Percentiles rank a stretch among this genome's conserved stretches.
phyloP scores from a whole-genome alignment of 2,113 vertebrate species.

The Cyanoramphus novaezelandiae region DNA sequence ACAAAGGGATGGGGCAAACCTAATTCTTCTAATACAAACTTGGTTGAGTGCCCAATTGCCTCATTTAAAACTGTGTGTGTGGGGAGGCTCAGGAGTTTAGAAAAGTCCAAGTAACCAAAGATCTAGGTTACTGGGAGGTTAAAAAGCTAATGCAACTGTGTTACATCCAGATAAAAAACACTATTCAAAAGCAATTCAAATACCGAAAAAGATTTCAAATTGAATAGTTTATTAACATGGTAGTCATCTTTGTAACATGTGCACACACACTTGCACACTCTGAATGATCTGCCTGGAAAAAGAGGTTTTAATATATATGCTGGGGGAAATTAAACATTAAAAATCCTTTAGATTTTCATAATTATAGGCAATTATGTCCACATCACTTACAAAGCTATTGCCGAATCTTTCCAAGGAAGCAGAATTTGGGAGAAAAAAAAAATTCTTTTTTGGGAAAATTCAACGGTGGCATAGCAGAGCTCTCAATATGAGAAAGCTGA shows the following conservation, averaged over 20 bases:
- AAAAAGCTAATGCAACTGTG: slow-evolving; percentile 80
- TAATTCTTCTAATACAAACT: slow-evolving; percentile 67
- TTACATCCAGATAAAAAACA: slow-evolving; percentile 80
- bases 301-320: slow-evolving; percentile 76
- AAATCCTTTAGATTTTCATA: slow-evolving; percentile 82
- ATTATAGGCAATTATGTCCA: slow-evolving; percentile 90
- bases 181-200: slow-evolving; percentile 85
- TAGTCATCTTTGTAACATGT: slow-evolving; percentile 92
- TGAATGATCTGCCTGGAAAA: slow-evolving; percentile 83
- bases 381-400: slow-evolving; percentile 88
- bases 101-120: slow-evolving; percentile 76
- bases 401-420: slow-evolving; percentile 86
- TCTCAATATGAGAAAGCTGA: slow-evolving; percentile 99
- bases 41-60: slow-evolving; percentile 65
- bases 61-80: slow-evolving; percentile 72
- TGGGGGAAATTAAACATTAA: slow-evolving; percentile 82
- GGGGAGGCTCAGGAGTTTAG: slow-evolving; percentile 61
- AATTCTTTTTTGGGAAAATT: slow-evolving; percentile 73
- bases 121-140: slow-evolving; percentile 72
- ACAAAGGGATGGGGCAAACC: slow-evolving; percentile 46
- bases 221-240: slow-evolving; percentile 97
- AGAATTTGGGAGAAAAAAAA: slow-evolving; percentile 73
- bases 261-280: slow-evolving; percentile 85
- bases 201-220: slow-evolving; percentile 88
- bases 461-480: slow-evolving; percentile 98